Evolutionary conservation across 1,140 invertebrate species (phyloP), one percentile per base, ranked within the genome.

Genomic region (Schlechtendalia chinensis): DNA sequence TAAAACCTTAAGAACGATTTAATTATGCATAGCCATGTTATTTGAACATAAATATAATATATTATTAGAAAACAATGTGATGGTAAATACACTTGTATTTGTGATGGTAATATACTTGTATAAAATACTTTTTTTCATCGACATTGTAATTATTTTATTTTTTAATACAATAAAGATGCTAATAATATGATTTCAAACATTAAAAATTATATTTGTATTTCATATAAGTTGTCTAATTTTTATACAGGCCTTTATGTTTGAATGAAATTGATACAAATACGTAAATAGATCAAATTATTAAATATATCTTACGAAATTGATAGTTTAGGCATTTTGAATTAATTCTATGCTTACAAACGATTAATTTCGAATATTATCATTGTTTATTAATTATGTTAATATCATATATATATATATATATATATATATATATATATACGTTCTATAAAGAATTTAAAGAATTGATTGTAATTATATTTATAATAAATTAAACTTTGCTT

Each of bases 31-130:
- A 39, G 32, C 4, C 10, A 65, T 22, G 32, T 39, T 65, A 4
- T 65, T 65, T 32, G 63, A 11, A n/a, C n/a, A 29, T 39, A 65
- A 65, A 65, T 39, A 39, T 65, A 65, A 65, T 39, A 39, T 2
- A 65, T 65, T 65, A 39, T 17, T 39, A 10, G 29, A 19, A 32
- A 39, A 19, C 32, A 65, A 65, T 39, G 0, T n/a, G n/a, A 65
- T 65, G n/a, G 19, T 61, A n/a, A n/a, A 8, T n/a, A 27, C 11
- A 11, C 19, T 29, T 65, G 17, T 11, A 19, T 29, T 39, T 45
- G 39, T 17, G 39, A 45, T 32, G n/a, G 0, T 16, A 27, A 14
- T n/a, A 6, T 11, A 39, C 2, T 32, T 14, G n/a, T 65, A 39
- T 63, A 32, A 65, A 19, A 19, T 3, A 61, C 5, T 8, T 29